Evolutionary conservation across 2,113 vertebrate species (phyloP), one percentile per base, ranked within the genome.

Genomic region (Galemys pyrenaicus): DNA sequence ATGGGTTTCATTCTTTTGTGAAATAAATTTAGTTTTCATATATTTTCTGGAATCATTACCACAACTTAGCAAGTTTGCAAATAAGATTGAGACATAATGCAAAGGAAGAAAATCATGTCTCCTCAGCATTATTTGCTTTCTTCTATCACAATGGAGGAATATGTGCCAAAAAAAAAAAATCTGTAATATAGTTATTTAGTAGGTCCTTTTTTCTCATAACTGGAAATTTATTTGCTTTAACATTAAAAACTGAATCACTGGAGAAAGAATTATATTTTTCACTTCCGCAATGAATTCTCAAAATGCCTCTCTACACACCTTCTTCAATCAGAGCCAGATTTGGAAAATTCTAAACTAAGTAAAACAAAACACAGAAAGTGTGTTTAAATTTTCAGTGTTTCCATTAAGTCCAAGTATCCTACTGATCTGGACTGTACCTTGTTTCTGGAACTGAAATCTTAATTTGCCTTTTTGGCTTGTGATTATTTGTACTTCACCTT

Each of bases 381-480:
- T 37, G n/a, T 64, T 95, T 65, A 91, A 79, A 83, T 87, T 94
- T 64, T 96, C 73, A 86, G 71, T 93, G 71, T 94, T 96, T 97
- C 89, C 60, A 82, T 39, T 37, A 56, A 54, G 75, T 87, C 65
- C 75, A 58, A 87, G 75, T 91, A 62, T 77, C 51, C 65, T 68
- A 51, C 80, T 87, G 75, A 95, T 80, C 41, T 64, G 78, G 54
- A 78, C 39, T 32, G 19, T 74, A 20, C 11, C 41, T 94, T 86
- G 19, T 68, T 93, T 92, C 46, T 96, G 67, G 32, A 94, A 89
- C 91, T 87, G 73, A 91, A 79, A 78, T 73, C 28, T 90, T 85
- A 56, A 83, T 22, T 70, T 87, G 44, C 12, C 20, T 30, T 83
- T 81, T 88, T 73, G n/a, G 58, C 77, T 90, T 83, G 41, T 74